These are phyloP conservation scores for Apaloderma vittatum DNA, from an alignment of 2,113 vertebrate genomes.

Conservation along the genomic window DNA sequence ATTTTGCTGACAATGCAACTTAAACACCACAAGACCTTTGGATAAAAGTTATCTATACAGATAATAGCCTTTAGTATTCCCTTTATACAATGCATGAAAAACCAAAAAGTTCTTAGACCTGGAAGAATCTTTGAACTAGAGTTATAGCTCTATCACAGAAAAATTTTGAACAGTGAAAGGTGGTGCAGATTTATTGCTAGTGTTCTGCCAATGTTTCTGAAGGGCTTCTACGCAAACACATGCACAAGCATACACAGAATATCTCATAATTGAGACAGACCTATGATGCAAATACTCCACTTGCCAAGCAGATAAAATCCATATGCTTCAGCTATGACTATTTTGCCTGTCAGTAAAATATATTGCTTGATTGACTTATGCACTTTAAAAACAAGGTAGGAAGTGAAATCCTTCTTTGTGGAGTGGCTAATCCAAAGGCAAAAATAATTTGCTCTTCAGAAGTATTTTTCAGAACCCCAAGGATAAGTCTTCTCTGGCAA, in stretches of 20 bases:
- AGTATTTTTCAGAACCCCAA: slow-evolving; percentile 24
- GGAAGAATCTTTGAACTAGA: background rate
- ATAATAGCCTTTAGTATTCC: background rate
- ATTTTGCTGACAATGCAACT: background rate
- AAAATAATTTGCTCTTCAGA: slow-evolving; percentile 4
- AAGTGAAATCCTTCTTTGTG: background rate
- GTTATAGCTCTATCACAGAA: background rate
- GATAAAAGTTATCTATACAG: background rate
- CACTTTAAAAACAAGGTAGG: slow-evolving; percentile 19
- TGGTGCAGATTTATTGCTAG: background rate
- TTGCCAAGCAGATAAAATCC: background rate
- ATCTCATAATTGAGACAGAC: background rate
- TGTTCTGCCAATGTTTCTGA: background rate
- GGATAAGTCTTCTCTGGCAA: background rate
- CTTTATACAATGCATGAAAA: background rate
- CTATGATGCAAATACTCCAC: background rate
- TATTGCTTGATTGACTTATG: background rate
- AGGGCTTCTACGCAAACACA: background rate
- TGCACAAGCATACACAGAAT: background rate
- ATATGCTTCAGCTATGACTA: background rate
- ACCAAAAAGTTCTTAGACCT: background rate
- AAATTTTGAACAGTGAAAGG: background rate
- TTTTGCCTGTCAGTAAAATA: background rate
- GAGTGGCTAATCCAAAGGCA: background rate
- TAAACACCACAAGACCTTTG: background rate